These are phyloP conservation scores for Crotalus horridus DNA, from an alignment of 2,113 vertebrate genomes.

Conservation along the genomic window DNA sequence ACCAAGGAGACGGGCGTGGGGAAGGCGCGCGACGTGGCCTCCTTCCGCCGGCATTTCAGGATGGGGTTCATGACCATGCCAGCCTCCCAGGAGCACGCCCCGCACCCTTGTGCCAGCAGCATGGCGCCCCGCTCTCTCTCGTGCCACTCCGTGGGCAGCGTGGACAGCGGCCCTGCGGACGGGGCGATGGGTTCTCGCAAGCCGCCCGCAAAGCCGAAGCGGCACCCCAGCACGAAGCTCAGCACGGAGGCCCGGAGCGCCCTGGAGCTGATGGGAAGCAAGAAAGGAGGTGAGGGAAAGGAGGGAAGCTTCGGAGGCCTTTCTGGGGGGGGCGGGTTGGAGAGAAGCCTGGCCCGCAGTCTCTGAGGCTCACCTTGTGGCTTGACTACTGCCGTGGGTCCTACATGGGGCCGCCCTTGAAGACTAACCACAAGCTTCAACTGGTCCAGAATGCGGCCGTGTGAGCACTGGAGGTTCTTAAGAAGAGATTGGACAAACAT, in stretches of 20 bases:
- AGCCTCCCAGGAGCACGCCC: slow-evolving; percentile 88
- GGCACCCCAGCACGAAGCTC: slow-evolving; percentile 88
- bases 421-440: not conserved
- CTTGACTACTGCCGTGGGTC: not conserved
- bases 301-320: slow-evolving; percentile 51
- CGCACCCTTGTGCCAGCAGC: slow-evolving; percentile 84
- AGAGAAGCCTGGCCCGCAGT: not conserved
- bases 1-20: slow-evolving; percentile 70
- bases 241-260: slow-evolving; percentile 68
- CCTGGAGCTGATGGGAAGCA: slow-evolving; percentile 65
- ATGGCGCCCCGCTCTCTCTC: slow-evolving; percentile 91
- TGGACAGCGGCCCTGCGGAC: slow-evolving; percentile 65
- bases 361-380: not conserved
- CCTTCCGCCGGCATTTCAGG: slow-evolving; percentile 87
- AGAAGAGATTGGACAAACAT: no score
- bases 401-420: not conserved
- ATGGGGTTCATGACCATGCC: slow-evolving; percentile 97
- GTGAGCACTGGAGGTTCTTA: not conserved
- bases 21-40: slow-evolving; percentile 83
- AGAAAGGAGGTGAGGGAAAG: slow-evolving; percentile 68
- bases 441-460: not conserved
- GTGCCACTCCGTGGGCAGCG: slow-evolving; percentile 86
- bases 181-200: slow-evolving; percentile 72
- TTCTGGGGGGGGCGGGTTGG: not conserved
- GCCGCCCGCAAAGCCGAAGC: slow-evolving; percentile 83